Conservation (phyloP, 2,797 vertebrate genomes). For the Hippopotamyrus pictus region DNA sequence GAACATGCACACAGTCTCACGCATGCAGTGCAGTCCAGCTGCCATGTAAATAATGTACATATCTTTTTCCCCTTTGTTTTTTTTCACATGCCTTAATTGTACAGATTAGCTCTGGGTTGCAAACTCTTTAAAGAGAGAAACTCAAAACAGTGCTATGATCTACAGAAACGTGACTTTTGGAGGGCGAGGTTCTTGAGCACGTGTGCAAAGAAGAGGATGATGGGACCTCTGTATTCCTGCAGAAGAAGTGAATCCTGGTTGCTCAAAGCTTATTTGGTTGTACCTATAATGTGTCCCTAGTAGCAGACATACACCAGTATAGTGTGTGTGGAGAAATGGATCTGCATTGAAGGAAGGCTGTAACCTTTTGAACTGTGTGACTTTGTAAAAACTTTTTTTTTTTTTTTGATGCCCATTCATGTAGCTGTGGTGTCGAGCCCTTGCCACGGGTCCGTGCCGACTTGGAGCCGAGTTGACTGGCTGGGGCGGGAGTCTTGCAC, state of each 20-base stretch:
- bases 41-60: constrained; percentile 51
- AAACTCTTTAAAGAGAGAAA: constrained; percentile 37
- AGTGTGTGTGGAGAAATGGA: constrained; percentile 3
- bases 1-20: constrained; percentile 28
- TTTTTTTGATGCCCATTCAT: constrained; percentile 37
- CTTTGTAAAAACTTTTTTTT: constrained; percentile 48
- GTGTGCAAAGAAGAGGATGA: constrained; percentile 14
- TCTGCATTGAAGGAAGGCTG: constrained; percentile 35
- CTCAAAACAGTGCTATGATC: constrained; percentile 32
- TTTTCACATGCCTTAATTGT: constrained; percentile 71
- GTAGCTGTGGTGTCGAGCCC: constrained; percentile 43
- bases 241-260: background rate
- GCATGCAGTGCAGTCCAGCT: constrained; percentile 27
- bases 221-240: background rate
- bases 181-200: constrained; percentile 22
- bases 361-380: constrained; percentile 41
- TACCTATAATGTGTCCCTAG: background rate
- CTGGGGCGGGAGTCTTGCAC: constrained; percentile 1
- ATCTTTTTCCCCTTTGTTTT: constrained; percentile 38
- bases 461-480: constrained; percentile 51
- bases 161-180: constrained; percentile 30
- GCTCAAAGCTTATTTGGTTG: background rate
- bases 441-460: constrained; percentile 40
- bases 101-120: constrained; percentile 50
- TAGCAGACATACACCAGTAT: constrained; percentile 3